A percentile compares a stretch with the other conserved stretches of the same genome.
Conservation (phyloP, 2,888 invertebrate species). For the Apamea crenata region DNA sequence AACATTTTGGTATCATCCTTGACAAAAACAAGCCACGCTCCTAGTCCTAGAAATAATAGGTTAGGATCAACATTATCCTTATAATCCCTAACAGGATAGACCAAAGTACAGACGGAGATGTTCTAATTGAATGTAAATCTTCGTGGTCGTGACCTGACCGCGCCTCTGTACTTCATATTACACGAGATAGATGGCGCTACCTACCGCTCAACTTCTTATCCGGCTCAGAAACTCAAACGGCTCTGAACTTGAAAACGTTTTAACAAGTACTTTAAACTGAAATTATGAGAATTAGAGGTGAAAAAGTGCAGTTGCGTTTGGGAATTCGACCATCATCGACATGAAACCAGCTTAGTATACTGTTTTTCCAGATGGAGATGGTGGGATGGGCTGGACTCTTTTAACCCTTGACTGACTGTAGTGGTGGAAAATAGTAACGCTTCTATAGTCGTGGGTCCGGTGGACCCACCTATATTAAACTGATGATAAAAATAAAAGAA, state of each 20-base stretch:
- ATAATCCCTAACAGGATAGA: constrained; percentile 33
- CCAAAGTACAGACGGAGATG: neutral
- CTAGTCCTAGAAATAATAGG: constrained; percentile 35
- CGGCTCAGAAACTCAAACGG: neutral
- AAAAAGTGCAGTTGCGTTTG: neutral
- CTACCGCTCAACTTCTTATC: constrained; percentile 5
- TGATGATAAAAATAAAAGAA: no score
- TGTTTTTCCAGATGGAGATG: neutral
- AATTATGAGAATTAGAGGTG: no score
- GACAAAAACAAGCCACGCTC: constrained; percentile 28
- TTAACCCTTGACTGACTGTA: neutral
- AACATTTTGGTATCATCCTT: neutral
- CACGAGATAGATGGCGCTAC: constrained; percentile 44
- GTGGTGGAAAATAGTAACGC: no score
- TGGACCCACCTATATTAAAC: no score
- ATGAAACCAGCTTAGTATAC: neutral
- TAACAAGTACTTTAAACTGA: neutral
- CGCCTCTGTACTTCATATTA: constrained; percentile 28
- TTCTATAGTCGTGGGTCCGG: no score
- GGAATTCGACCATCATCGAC: neutral
- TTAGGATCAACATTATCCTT: constrained; percentile 29
- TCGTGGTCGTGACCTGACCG: constrained; percentile 26
- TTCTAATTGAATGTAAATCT: constrained; percentile 57
- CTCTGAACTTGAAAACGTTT: neutral
- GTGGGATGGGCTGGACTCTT: neutral